Conservation (phyloP, 2,888 invertebrate species). For the Marronus borbonicus region DNA sequence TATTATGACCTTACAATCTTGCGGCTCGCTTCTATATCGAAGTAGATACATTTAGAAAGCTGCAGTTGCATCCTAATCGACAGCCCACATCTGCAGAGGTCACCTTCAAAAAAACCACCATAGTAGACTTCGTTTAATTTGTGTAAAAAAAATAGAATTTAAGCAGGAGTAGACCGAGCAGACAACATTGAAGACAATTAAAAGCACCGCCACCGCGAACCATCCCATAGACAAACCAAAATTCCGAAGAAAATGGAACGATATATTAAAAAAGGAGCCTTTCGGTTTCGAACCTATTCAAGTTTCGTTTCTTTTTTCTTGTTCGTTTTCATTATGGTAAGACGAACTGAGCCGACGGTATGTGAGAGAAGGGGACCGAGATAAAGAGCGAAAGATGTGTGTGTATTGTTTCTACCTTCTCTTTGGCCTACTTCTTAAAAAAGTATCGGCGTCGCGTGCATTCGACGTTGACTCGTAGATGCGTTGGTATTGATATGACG, state of each 20-base stretch:
- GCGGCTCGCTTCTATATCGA: constrained; percentile 9
- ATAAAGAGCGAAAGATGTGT: constrained; percentile 15
- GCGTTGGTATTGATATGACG: constrained; percentile 10
- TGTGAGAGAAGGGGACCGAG: constrained; percentile 14
- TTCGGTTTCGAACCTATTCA: constrained; percentile 33
- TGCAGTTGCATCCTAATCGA: constrained; percentile 31
- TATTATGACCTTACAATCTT: not conserved
- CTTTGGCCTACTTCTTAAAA: constrained; percentile 37
- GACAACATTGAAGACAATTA: not conserved
- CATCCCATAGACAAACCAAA: not conserved
- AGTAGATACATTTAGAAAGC: constrained; percentile 30
- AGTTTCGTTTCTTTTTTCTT: constrained; percentile 16
- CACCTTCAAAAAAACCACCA: constrained; percentile 26
- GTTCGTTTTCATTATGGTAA: constrained; percentile 32
- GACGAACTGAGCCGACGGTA: constrained; percentile 9
- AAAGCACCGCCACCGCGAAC: not conserved
- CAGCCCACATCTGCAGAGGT: constrained; percentile 24
- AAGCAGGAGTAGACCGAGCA: constrained; percentile 1
- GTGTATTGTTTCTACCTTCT: constrained; percentile 23
- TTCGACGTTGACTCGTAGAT: constrained; percentile 10
- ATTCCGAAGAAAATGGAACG: constrained; percentile 22
- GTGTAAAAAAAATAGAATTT: constrained; percentile 16
- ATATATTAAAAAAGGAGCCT: constrained; percentile 26
- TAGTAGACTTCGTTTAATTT: not conserved
- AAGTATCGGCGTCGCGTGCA: constrained; percentile 7